Conservation (phyloP, 2,113 vertebrate species). For the Platichthys flesus region DNA sequence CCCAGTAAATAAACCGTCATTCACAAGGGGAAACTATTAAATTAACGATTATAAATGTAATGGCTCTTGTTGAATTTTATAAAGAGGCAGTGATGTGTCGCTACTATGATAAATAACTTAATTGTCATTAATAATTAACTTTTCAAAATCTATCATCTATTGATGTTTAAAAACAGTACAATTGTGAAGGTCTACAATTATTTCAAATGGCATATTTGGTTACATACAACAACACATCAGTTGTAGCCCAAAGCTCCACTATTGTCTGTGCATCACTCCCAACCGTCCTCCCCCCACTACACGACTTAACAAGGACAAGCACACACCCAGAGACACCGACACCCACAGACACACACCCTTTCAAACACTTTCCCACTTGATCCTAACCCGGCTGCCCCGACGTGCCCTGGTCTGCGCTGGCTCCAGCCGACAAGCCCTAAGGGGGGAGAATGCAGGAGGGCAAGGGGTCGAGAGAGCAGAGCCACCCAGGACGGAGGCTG, state of each 20-base stretch:
- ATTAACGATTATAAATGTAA: background rate
- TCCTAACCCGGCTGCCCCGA: slow-evolving; percentile 1
- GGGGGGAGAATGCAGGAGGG: background rate
- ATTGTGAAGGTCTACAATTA: background rate
- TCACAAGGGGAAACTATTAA: background rate
- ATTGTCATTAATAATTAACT: background rate
- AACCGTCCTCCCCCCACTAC: background rate
- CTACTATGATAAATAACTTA: background rate
- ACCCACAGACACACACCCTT: slow-evolving; percentile 16
- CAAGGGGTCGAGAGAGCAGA: background rate
- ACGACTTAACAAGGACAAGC: slow-evolving; percentile 3
- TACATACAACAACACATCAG: background rate
- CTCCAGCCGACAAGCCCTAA: slow-evolving; percentile 31
- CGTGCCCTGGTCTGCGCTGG: slow-evolving; percentile 30
- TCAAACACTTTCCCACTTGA: background rate
- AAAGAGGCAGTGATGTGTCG: background rate
- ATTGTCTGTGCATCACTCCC: slow-evolving; percentile 12
- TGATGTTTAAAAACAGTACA: background rate
- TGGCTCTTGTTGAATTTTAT: background rate
- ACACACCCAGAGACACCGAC: background rate
- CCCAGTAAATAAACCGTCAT: background rate
- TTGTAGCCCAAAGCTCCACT: slow-evolving; percentile 16
- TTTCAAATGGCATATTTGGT: background rate
- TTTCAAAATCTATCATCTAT: background rate
- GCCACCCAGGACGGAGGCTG: slow-evolving; percentile 38